These are phyloP conservation scores for Chrysopa pallens DNA, from an alignment of 1,140 invertebrate species.

Conservation along the genomic window DNA sequence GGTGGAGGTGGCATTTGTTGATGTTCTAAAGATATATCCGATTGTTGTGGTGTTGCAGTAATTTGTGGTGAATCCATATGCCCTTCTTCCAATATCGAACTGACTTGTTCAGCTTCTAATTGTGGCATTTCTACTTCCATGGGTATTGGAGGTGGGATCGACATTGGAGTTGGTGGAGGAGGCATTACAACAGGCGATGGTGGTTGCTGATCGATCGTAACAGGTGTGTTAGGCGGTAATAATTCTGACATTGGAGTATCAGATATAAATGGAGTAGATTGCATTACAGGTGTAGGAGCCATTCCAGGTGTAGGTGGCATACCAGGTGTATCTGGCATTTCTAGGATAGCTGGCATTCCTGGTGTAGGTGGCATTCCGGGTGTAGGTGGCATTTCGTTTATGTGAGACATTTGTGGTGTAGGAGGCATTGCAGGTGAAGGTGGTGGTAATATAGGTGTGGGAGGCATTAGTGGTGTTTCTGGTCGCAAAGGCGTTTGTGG, in stretches of 20 bases:
- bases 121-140: conserved; percentile 25
- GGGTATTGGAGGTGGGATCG: conserved; percentile 8
- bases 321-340: conserved; percentile 20
- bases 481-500: conserved; percentile 5
- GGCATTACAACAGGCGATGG: conserved; percentile 8
- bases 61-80: too few relatives aligned
- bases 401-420: conserved; percentile 14
- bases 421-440: conserved; percentile 9
- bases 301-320: conserved; percentile 3
- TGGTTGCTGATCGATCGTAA: neutral
- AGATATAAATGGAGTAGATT: conserved; percentile 3
- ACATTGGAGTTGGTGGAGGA: conserved; percentile 9
- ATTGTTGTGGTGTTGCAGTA: neutral
- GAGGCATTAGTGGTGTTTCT: conserved; percentile 5
- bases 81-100: too few relatives aligned
- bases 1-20: conserved; percentile 3
- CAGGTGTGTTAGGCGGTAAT: conserved; percentile 2
- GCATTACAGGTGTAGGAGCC: conserved; percentile 3
- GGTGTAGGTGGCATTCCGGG: conserved; percentile 25
- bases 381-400: conserved; percentile 19
- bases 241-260: conserved; percentile 1
- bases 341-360: conserved; percentile 23
- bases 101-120: conserved; percentile 27
- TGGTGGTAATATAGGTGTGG: conserved; percentile 10
- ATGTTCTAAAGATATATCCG: conserved; percentile 5